Base-by-base conservation (phyloP, 92 coral and sea anemone genomes). In the Epizoanthus illoricatus region DNA sequence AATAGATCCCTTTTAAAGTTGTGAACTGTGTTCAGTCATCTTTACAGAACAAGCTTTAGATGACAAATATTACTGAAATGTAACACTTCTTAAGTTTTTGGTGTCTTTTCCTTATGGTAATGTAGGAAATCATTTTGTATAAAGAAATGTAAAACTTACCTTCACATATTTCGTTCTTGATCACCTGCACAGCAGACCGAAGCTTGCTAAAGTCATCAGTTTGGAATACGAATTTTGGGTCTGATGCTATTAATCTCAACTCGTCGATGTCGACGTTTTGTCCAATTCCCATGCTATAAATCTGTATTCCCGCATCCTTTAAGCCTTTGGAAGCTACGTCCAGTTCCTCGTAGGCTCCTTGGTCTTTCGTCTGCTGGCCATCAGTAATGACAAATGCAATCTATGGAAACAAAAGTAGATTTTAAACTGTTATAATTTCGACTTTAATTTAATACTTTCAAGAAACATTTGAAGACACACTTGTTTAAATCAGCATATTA, bases 371-470 rank as follows among this genome's bases (percentile, higher is more conserved):
- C 58, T 71, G 75, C 16, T 71, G 75, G 8, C 75, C 75, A 41
- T 71, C 75, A 54, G 75, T 71, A 45, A 71, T 45, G 56, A 71
- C 75, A 71, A 71, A 71, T 0, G 75, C 75, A 47, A 71, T 71
- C 75, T 71, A 47, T 71, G 4, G n/a, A 45, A 71, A 71, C 36
- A 45, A 18, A n/a, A 45, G 12, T 7, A 71, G 4, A 2, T 36
- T 7, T 7, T 7, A 1, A 45, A 1, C 43, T 17, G 20, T 16
- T 7, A 42, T 19, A 24, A 33, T 36, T 40, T 33, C 42, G 2
- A 28, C 8, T n/a, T n/a, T n/a, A n/a, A n/a, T n/a, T n/a, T n/a
- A n/a, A n/a, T n/a, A n/a, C n/a, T n/a, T n/a, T n/a, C n/a, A n/a
- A n/a, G n/a, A n/a, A n/a, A n/a, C n/a, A n/a, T n/a, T n/a, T n/a